Evolutionary conservation across 2,888 invertebrate genomes (phyloP), one percentile per base, ranked within the genome.

Genomic region (Cenopis cana): DNA sequence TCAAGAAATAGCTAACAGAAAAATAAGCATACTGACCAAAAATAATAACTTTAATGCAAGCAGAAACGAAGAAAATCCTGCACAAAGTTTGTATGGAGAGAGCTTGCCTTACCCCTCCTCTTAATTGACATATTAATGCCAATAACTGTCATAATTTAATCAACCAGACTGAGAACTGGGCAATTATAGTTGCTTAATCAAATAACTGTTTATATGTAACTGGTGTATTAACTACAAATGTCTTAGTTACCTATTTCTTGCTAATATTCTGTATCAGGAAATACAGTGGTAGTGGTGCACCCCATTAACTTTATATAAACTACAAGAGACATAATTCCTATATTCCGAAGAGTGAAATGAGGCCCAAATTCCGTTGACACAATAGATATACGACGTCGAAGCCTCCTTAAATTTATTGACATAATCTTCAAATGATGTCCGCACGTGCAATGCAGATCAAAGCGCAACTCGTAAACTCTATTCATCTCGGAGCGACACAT

Each of bases 401-500:
- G 14, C 46, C 9, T n/a, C 18, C 24, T 24, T 10, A 41, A 46
- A 46, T 60, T 46, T 60, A n/a, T 60, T 46, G 59, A 17, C 60
- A 60, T 46, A 46, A 60, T 60, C 60, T 60, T 5, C 41, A 38
- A 46, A 29, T 46, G 29, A 46, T 60, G 60, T 60, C 60, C 41
- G 60, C 60, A 60, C 60, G 60, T 60, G 60, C 60, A 11, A 60
- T 60, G 62, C 50, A 67, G 57, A 59, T 67, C 67, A 59, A 38
- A 33, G 61, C 41, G 52, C 17, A 14, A 18, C 52, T 59, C 62
- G 59, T 65, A 65, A 54, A 59, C 38, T 33, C 17, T 52, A 69
- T 69, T 59, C 65, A 69, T 69, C 65, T 65, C 46, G 20, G n/a
- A 38, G 56, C 61, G 41, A 59, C 65, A 59, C 69, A 69, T 50